A percentile compares a stretch with the other conserved stretches of the same genome.
Conservation (phyloP, 2,797 vertebrate species). For the Smutsia gigantea region DNA sequence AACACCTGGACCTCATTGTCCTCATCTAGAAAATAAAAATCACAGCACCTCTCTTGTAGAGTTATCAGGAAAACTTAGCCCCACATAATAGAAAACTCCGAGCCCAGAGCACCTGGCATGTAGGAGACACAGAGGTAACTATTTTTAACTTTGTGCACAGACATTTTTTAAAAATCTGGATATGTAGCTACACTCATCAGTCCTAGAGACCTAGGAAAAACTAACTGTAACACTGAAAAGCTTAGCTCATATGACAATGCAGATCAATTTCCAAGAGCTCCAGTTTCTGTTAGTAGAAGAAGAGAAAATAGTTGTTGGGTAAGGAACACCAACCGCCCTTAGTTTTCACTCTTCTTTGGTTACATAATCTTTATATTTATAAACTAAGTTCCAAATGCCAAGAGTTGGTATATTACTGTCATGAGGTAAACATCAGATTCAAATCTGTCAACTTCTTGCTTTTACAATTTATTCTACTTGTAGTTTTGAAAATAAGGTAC, state of each 20-base stretch:
- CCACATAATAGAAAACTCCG: neutral
- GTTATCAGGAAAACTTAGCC: neutral
- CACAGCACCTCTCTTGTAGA: neutral
- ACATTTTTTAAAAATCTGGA: neutral
- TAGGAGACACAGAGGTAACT: neutral
- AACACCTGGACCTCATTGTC: neutral
- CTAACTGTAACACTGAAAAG: neutral
- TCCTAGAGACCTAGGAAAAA: neutral
- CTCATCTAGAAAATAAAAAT: neutral
- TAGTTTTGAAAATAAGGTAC: neutral
- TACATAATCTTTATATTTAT: neutral
- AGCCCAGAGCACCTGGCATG: neutral
- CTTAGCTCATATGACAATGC: neutral
- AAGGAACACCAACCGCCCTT: neutral
- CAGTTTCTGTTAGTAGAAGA: neutral
- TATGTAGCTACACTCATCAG: neutral
- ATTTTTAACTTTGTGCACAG: neutral
- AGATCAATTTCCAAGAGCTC: neutral
- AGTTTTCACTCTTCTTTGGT: neutral
- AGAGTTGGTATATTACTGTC: neutral
- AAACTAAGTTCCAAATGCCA: neutral
- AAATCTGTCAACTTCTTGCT: neutral
- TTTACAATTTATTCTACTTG: neutral
- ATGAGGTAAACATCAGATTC: neutral
- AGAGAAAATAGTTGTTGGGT: neutral